A percentile compares a stretch with the other conserved stretches of the same genome.
Evolutionary conservation across 30 jellyfish, hydroid and myxozoan species (phyloP).

Genomic region (Aurelia coerulea): DNA sequence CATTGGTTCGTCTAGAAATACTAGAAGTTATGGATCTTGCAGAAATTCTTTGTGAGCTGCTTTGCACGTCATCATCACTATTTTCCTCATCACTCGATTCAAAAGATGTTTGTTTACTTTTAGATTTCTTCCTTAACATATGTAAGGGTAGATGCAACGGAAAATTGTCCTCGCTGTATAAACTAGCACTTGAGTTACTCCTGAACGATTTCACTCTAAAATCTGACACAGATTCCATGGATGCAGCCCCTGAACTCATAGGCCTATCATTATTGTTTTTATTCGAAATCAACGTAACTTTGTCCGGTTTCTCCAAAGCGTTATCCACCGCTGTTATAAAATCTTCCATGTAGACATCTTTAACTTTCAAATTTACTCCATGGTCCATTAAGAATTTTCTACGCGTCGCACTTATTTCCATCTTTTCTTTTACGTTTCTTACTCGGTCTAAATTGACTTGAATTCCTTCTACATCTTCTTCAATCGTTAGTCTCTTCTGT

Average conservation of each 20-base stretch:
- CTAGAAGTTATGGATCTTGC: neutral
- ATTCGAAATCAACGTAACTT: neutral
- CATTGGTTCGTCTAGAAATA: constrained; percentile 21
- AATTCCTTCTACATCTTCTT: constrained; percentile 51
- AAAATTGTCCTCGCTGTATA: constrained; percentile 13
- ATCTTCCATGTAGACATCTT: constrained; percentile 62
- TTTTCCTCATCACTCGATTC: constrained; percentile 18
- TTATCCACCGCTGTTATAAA: constrained; percentile 67
- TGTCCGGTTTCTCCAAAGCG: constrained; percentile 9
- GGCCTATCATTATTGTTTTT: neutral
- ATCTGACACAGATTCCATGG: neutral
- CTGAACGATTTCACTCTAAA: neutral
- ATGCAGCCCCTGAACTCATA: neutral
- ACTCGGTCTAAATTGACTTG: constrained; percentile 15
- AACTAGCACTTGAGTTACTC: neutral
- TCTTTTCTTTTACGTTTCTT: constrained; percentile 33
- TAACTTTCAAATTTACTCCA: constrained; percentile 51
- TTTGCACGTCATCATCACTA: neutral
- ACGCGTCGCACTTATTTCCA: constrained; percentile 59
- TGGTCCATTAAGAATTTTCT: constrained; percentile 63
- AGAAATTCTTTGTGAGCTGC: neutral
- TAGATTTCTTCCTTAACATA: constrained; percentile 30
- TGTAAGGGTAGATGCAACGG: constrained; percentile 53
- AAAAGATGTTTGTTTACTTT: neutral
- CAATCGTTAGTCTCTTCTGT: constrained; percentile 5